Evolutionary conservation across 2,113 vertebrate genomes (phyloP).

Genomic region (Protobothrops flavoviridis): DNA sequence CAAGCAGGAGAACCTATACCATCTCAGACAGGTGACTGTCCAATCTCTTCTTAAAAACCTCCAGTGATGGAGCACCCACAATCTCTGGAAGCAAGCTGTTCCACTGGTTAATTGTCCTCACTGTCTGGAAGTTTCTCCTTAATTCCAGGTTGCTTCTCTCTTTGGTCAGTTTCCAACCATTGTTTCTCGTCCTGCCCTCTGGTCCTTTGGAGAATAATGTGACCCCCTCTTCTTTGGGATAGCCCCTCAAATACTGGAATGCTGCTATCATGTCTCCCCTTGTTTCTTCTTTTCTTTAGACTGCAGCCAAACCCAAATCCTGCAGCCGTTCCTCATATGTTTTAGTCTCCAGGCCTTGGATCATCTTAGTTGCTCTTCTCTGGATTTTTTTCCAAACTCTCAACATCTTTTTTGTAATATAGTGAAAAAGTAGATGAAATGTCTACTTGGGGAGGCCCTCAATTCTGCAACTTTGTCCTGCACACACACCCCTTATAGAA

Average conservation of each 20-base stretch:
- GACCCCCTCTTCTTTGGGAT: neutral
- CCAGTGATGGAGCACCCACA: neutral
- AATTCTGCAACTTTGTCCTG: neutral
- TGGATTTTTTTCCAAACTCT: too few relatives aligned
- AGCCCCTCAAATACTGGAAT: neutral
- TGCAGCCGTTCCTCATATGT: too few relatives aligned
- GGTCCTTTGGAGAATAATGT: rapidly evolving
- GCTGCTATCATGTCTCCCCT: neutral
- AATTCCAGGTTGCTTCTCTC: neutral
- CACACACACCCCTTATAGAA: neutral
- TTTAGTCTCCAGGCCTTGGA: too few relatives aligned
- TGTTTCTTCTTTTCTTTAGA: neutral
- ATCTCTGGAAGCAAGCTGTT: neutral
- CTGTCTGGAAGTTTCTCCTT: neutral
- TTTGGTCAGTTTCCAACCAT: neutral
- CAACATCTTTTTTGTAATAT: too few relatives aligned
- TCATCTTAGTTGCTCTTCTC: too few relatives aligned
- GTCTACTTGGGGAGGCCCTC: neutral
- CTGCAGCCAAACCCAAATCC: rapidly evolving
- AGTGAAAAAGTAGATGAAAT: neutral
- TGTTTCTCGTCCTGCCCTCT: neutral
- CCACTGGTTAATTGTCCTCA: neutral
- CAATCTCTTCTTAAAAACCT: neutral
- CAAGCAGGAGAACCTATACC: neutral
- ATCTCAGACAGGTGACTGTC: neutral